phyloP scores from a whole-genome alignment of 2,888 invertebrate genomes.

The Ernsta delagoae region DNA sequence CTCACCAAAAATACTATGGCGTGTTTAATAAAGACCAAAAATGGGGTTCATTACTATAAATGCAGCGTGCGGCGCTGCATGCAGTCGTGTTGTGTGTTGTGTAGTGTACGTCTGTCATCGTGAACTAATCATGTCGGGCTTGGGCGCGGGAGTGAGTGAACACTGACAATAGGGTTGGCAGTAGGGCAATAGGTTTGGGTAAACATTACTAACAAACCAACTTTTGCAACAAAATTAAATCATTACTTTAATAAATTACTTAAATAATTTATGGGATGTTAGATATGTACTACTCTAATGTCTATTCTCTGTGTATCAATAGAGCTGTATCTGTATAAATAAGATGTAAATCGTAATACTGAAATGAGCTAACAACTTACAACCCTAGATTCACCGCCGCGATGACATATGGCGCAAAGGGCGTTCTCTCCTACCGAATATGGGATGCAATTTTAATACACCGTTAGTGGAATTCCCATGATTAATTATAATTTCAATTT shows the following conservation, averaged over 20 bases:
- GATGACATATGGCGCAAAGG: conserved; percentile 33
- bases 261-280: no score
- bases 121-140: conserved; percentile 50
- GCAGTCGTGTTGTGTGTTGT: neutral
- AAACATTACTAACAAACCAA: no score
- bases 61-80: conserved; percentile 15
- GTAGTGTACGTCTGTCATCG: conserved; percentile 51
- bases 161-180: neutral
- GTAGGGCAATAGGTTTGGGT: no score
- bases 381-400: conserved; percentile 19
- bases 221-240: no score
- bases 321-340: no score
- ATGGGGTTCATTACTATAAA: conserved; percentile 41
- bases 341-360: neutral
- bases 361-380: neutral
- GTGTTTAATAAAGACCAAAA: conserved; percentile 31
- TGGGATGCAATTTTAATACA: conserved; percentile 27
- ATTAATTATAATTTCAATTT: conserved; percentile 17
- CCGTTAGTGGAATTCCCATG: conserved; percentile 25
- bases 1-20: conserved; percentile 16
- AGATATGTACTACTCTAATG: no score
- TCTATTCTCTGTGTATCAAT: no score
- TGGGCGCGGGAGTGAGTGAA: conserved; percentile 32
- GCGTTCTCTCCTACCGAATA: conserved; percentile 26
- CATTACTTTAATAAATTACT: no score